These are phyloP conservation scores for Drosophila leontia DNA, from an alignment of 1,140 invertebrate species.

Conservation along the genomic window DNA sequence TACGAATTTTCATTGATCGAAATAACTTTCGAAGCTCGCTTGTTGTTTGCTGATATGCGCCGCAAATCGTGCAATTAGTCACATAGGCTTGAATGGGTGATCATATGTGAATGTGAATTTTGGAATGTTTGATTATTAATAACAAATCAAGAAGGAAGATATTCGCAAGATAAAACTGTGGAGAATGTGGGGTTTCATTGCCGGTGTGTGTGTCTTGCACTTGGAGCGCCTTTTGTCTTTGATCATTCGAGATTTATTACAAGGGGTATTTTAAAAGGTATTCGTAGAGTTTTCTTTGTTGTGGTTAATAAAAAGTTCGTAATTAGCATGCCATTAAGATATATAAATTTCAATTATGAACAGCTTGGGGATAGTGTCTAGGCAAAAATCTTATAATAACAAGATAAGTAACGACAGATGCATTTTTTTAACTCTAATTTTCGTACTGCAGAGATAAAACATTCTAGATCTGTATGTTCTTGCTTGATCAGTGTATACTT, in stretches of 20 bases:
- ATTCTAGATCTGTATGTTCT: not conserved
- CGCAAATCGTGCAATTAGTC: slow-evolving; percentile 74
- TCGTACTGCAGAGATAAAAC: too few species aligned
- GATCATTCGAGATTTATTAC: slow-evolving; percentile 15
- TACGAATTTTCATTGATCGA: slow-evolving; percentile 36
- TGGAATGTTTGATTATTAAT: slow-evolving; percentile 17
- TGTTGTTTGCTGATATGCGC: slow-evolving; percentile 40
- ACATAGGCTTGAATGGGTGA: slow-evolving; percentile 49
- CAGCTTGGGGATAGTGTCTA: slow-evolving; percentile 28
- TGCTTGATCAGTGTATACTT: not conserved
- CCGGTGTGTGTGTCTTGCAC: slow-evolving; percentile 11
- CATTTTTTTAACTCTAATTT: not conserved
- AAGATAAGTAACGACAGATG: not conserved
- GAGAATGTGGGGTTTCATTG: slow-evolving; percentile 15
- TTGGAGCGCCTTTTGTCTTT: not conserved
- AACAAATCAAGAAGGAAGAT: slow-evolving; percentile 14
- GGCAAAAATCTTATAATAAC: not conserved
- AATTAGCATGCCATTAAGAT: slow-evolving; percentile 57
- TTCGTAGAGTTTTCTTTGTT: slow-evolving; percentile 19
- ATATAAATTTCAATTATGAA: slow-evolving; percentile 45
- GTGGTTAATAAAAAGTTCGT: slow-evolving; percentile 30
- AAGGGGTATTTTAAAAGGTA: slow-evolving; percentile 1
- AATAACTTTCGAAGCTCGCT: slow-evolving; percentile 34
- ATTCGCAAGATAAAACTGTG: slow-evolving; percentile 21
- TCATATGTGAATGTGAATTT: slow-evolving; percentile 34